Percentiles rank a stretch among this genome's conserved stretches.
phyloP scores from a whole-genome alignment of 92 coral and sea anemone species.

The Isaurus tuberculatus region DNA sequence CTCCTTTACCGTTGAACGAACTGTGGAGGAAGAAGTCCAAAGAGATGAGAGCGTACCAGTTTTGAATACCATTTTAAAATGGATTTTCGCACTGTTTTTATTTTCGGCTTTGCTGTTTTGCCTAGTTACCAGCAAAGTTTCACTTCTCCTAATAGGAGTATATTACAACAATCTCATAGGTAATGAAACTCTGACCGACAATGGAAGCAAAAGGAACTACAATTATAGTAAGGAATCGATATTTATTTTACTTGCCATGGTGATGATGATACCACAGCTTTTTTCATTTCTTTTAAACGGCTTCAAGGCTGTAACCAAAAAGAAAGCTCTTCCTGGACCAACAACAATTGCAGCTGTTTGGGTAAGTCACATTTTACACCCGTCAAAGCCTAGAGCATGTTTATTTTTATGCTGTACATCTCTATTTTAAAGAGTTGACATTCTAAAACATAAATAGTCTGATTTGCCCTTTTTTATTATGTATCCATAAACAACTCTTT shows the following conservation, averaged over 20 bases:
- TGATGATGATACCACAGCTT: conserved; percentile 83
- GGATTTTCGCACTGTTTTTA: conserved; percentile 16
- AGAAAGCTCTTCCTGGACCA: conserved; percentile 77
- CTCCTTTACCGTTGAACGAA: conserved; percentile 30
- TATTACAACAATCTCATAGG: conserved; percentile 6
- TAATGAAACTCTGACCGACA: background rate
- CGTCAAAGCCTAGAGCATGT: no score
- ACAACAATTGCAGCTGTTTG: conserved; percentile 65
- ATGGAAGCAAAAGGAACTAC: background rate
- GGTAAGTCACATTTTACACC: conserved; percentile 60
- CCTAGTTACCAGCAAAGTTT: conserved; percentile 33
- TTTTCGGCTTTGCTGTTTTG: conserved; percentile 39
- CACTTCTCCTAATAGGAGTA: conserved; percentile 12
- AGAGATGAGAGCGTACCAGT: conserved; percentile 15
- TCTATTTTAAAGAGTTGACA: no score
- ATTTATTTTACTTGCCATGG: conserved; percentile 76
- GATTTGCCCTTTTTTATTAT: no score
- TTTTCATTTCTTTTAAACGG: conserved; percentile 62
- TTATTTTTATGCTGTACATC: no score
- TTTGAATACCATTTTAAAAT: conserved; percentile 20
- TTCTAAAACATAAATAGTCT: no score
- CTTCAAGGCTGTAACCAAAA: conserved; percentile 62
- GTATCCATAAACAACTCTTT: no score
- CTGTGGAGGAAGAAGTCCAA: conserved; percentile 9
- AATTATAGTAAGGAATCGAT: conserved; percentile 62